These are phyloP conservation scores for Theodoxus fluviatilis DNA, from an alignment of 2,888 invertebrate genomes.

Conservation along the genomic window DNA sequence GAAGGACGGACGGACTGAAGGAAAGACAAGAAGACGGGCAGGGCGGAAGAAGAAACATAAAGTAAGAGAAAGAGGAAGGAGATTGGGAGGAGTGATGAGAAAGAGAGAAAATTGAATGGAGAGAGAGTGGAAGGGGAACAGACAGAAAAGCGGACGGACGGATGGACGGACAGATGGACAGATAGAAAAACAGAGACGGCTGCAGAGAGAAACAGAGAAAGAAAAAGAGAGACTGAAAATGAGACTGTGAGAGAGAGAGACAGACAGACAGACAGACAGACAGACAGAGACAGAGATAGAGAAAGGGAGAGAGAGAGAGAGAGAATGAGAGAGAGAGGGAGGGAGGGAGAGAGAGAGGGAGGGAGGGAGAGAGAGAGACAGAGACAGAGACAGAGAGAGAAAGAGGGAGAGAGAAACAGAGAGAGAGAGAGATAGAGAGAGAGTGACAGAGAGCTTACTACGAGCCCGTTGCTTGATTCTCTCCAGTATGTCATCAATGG, in stretches of 20 bases:
- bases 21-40: slow-evolving; percentile 2
- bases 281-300: too few relatives aligned
- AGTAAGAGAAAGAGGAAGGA: not conserved
- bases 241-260: too few relatives aligned
- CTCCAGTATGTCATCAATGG: slow-evolving; percentile 40
- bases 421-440: not conserved
- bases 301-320: not conserved
- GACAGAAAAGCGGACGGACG: too few relatives aligned
- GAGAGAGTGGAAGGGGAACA: not conserved
- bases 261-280: too few relatives aligned
- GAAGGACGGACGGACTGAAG: slow-evolving; percentile 13
- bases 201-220: not conserved
- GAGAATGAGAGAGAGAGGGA: not conserved
- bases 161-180: not conserved
- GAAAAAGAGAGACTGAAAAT: not conserved
- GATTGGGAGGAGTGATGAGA: not conserved
- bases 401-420: not conserved
- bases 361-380: slow-evolving; percentile 1
- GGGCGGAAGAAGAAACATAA: not conserved
- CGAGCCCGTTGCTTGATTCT: slow-evolving; percentile 43
- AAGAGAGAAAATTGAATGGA: not conserved
- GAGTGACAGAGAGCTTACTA: slow-evolving; percentile 37
- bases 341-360: not conserved
- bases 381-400: slow-evolving; percentile 2
- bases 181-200: not conserved